Evolutionary conservation across 2,797 vertebrate species (phyloP).

Genomic region (Sardinella longiceps): DNA sequence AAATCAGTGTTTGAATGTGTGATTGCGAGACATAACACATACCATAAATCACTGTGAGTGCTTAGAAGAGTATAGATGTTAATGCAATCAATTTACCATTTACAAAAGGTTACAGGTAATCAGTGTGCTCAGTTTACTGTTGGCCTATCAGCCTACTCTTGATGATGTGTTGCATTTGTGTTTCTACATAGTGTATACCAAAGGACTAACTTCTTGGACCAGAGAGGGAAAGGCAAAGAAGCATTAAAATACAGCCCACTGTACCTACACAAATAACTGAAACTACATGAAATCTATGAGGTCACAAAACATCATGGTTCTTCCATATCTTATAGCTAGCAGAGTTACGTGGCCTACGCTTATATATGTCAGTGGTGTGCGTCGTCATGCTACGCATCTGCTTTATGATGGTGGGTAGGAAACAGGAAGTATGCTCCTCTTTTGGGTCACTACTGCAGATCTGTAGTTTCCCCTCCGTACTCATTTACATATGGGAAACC

Average conservation of each 20-base stretch:
- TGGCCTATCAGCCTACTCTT: no score
- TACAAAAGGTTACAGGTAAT: no score
- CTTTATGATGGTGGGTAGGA: neutral
- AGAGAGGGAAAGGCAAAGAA: neutral
- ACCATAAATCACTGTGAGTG: no score
- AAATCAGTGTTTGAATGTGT: no score
- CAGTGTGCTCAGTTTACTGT: no score
- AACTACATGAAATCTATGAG: neutral
- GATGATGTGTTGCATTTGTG: no score
- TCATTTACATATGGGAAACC: neutral
- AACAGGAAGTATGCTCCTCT: neutral
- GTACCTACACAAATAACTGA: neutral
- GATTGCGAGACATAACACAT: no score
- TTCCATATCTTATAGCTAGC: neutral
- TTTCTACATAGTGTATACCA: neutral
- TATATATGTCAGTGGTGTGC: neutral
- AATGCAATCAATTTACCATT: no score
- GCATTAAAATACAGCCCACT: neutral
- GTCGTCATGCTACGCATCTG: neutral
- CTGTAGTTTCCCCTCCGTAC: neutral
- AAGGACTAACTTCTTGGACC: neutral
- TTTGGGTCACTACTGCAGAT: neutral
- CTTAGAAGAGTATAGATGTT: no score
- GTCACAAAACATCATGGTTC: neutral
- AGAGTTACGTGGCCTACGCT: neutral